Evolutionary conservation across 1,140 invertebrate species (phyloP).

Genomic region (Andricus grossulariae): DNA sequence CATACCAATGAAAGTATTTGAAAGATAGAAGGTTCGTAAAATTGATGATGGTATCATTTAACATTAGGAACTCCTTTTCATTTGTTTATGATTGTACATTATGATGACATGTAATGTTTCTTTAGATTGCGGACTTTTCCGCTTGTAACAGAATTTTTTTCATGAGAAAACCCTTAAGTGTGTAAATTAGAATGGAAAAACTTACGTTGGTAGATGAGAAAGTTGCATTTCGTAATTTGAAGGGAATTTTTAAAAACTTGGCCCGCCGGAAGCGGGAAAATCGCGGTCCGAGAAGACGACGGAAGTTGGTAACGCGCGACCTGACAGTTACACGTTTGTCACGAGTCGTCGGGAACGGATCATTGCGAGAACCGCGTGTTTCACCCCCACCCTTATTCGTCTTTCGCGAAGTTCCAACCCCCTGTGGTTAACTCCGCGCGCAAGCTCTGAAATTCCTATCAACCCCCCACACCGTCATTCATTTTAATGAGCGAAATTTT

Average conservation of each 20-base stretch:
- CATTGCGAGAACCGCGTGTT: constrained; percentile 65
- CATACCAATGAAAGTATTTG: not conserved
- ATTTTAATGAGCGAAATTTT: constrained; percentile 7
- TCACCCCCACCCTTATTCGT: constrained; percentile 52
- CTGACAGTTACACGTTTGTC: constrained; percentile 59
- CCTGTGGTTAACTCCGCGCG: constrained; percentile 53
- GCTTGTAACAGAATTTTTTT: no score
- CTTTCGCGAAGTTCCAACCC: constrained; percentile 47
- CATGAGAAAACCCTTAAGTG: not conserved
- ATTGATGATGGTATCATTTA: not conserved
- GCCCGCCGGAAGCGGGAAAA: constrained; percentile 6
- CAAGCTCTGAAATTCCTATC: constrained; percentile 57
- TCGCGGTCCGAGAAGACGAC: constrained; percentile 41
- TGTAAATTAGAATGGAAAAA: constrained; percentile 5
- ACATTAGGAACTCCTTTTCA: no score
- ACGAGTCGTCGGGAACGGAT: constrained; percentile 61
- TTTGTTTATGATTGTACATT: no score
- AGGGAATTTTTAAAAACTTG: not conserved
- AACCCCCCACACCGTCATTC: not conserved
- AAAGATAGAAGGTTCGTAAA: not conserved
- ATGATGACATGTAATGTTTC: no score
- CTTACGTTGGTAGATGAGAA: constrained; percentile 30
- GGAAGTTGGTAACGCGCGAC: constrained; percentile 49
- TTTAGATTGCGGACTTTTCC: no score
- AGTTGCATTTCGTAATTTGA: constrained; percentile 18